These are phyloP conservation scores for Symphodus melops DNA, from an alignment of 2,113 vertebrate species.

Conservation along the genomic window DNA sequence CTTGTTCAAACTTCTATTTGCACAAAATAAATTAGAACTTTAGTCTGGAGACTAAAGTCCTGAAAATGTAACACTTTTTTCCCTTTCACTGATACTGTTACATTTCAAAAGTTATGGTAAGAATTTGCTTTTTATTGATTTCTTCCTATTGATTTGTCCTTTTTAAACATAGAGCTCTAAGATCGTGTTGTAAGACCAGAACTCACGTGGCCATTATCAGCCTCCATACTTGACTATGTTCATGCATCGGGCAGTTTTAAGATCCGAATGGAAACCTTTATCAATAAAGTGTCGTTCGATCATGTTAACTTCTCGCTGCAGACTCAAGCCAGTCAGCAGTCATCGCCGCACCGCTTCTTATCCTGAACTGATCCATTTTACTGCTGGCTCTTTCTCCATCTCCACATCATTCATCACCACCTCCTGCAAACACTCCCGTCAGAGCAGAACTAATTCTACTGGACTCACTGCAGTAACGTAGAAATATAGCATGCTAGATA, in stretches of 20 bases:
- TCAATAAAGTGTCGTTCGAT: neutral
- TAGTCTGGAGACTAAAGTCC: no score
- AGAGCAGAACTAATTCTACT: conserved; percentile 14
- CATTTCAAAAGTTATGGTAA: no score
- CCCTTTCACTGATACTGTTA: no score
- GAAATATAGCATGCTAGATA: neutral
- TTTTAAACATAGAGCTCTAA: no score
- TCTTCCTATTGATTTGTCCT: no score
- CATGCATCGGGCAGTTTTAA: neutral
- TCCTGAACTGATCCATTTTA: conserved; percentile 28
- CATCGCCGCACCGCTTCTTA: neutral
- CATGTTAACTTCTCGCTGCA: neutral
- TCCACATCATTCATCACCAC: conserved; percentile 5
- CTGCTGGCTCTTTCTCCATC: neutral
- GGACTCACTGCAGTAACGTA: neutral
- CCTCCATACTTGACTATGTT: no score
- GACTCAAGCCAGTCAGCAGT: neutral
- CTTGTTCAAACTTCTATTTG: no score
- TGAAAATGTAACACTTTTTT: no score
- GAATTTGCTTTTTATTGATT: no score
- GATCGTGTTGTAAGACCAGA: no score
- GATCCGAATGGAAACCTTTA: conserved; percentile 1
- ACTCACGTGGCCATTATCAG: no score
- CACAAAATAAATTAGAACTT: no score
- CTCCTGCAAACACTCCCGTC: conserved; percentile 2